Base-by-base conservation (phyloP, 2,113 vertebrate genomes). In the Cromileptes altivelis region DNA sequence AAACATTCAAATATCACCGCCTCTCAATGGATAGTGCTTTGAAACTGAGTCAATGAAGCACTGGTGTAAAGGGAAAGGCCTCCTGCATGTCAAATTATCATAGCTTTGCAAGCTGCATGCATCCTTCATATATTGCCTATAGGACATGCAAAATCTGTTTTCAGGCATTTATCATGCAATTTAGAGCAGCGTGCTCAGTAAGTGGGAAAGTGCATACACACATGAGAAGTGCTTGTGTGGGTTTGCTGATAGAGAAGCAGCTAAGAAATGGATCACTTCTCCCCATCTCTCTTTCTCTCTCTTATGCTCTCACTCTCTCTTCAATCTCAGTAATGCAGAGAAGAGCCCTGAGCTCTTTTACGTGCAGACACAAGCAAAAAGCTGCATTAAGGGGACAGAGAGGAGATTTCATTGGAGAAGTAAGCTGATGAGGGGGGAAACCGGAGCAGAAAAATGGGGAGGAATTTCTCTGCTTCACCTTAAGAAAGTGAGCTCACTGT, bases 341-440 rank as follows among this genome's bases (percentile, higher is more conserved):
- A 78, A 79, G 85, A 93, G 91, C 90, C 88, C 74, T 84, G 85
- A 93, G 88, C 91, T 91, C 81, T 88, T 89, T 79, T 89, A 87
- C 76, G 72, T 93, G 93, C 91, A 90, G 85, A 90, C 90, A 86
- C 89, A 88, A 92, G 87, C 90, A 91, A 85, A 94, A 92, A 85
- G 82, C 81, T 74, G 91, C 88, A 91, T 90, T 93, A 91, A 76
- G 76, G 60, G 78, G 87, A 86, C 81, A 77, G 67, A 80, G 82
- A 50, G 73, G 79, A 87, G 87, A 89, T 93, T 88, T 91, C 82
- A 69, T 50, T 70, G 82, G 80, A 84, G 86, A 73, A 78, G 81
- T 70, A 82, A 79, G 84, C 86, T 86, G 74, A 82, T 89, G 86
- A 85, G 55, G 42, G 75, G 33, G 68, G 71, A 82, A 90, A 82